Percentiles rank a stretch among this genome's conserved stretches.
phyloP scores from a whole-genome alignment of 1,140 invertebrate genomes.

The Camponotus vicinus region DNA sequence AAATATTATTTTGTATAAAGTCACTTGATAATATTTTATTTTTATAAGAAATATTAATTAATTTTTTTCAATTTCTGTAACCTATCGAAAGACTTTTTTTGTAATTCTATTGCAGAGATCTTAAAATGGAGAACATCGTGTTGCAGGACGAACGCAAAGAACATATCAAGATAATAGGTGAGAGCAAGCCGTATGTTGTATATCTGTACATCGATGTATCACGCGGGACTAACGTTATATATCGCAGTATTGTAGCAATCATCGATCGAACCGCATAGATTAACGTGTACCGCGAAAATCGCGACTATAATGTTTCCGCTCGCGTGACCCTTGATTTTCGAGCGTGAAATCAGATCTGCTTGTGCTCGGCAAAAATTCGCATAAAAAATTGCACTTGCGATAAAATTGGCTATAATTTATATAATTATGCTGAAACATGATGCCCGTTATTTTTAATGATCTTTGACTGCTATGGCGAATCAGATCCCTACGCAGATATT shows the following conservation, averaged over 20 bases:
- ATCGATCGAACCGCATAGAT: conserved; percentile 55
- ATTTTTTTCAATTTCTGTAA: not conserved
- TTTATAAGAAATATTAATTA: not conserved
- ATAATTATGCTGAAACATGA: conserved; percentile 37
- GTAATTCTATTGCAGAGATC: conserved; percentile 87
- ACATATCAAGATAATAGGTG: conserved; percentile 91
- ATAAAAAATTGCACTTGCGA: conserved; percentile 39
- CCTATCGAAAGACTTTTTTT: not conserved
- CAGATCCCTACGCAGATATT: conserved; percentile 6
- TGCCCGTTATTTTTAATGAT: conserved; percentile 33
- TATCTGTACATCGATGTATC: not conserved
- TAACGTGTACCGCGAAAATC: conserved; percentile 51
- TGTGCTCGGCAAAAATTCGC: conserved; percentile 1
- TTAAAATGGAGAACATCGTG: conserved; percentile 93
- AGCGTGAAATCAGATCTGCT: conserved; percentile 44
- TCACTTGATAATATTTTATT: not conserved
- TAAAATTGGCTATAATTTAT: conserved; percentile 40
- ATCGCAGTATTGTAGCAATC: conserved; percentile 47
- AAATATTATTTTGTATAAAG: not conserved
- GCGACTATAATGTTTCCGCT: conserved; percentile 43
- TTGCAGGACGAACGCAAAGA: conserved; percentile 88
- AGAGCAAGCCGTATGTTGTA: conserved; percentile 66
- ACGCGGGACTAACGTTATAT: conserved; percentile 38
- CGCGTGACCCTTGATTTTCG: conserved; percentile 53
- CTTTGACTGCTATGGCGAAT: conserved; percentile 7